Evolutionary conservation across 35 echinoderm and acorn worm species (phyloP), one percentile per base, ranked within the genome.

Genomic region (Acanthaster planci): DNA sequence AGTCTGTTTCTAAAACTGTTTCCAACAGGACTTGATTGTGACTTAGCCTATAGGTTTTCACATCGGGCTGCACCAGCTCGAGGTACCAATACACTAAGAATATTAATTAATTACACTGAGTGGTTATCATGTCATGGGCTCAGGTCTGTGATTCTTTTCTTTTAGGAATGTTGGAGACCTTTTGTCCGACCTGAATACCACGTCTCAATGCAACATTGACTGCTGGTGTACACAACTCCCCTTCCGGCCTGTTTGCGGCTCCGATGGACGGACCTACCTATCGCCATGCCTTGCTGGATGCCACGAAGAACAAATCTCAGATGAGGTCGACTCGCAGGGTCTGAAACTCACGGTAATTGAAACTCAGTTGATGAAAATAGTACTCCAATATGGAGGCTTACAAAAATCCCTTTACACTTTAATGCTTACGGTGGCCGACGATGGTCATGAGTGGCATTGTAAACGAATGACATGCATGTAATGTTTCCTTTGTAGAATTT

Each of bases 261-360:
- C 78, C 0, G 87, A 93, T 84, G 86, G 87, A 0, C 53, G 86
- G 16, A 97, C 86, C 0, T 97, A 97, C 90, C 76, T 97, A 51
- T 86, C 90, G 5, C 86, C 88, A 10, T 95, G 93, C 47, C 79
- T 90, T 4, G 93, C 93, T 51, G 93, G 93, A 27, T 95, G 93
- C 42, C 51, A 38, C 5, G 38, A 18, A 35, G 23, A 81, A 52
- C 27, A 42, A 22, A 7, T 23, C 2, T 39, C 7, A 17, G 42
- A 79, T 47, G 37, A 38, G 17, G 38, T 51, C 77, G 80, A 55
- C 52, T 35, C 32, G 40, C 42, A 82, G 52, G 80, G 80, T 21
- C 55, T 72, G 64, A 72, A 72, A 72, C 64, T 72, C 64, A 72
- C 64, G 64, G 64, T 72, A 72, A 72, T 27, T 26, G 42, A 47